These are phyloP conservation scores for Thrips palmi DNA, from an alignment of 1,140 invertebrate genomes.

Conservation along the genomic window DNA sequence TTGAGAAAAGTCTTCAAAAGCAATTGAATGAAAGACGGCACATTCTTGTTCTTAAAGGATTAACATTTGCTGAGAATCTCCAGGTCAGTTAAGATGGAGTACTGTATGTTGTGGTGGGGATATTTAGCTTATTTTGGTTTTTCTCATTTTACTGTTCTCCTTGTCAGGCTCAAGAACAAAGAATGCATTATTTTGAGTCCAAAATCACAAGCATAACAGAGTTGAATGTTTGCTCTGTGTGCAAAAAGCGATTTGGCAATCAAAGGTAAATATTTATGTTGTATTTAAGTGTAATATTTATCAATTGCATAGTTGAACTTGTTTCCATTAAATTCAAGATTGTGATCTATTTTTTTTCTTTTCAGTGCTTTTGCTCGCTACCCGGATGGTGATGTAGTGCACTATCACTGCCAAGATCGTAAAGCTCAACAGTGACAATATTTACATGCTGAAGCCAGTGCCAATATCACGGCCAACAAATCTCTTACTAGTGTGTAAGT, in stretches of 20 bases:
- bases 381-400: conserved; percentile 80
- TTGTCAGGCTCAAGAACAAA: conserved; percentile 50
- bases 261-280: conserved; percentile 40
- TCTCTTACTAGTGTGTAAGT: too few species aligned
- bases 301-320: background rate
- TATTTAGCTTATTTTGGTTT: conserved; percentile 5
- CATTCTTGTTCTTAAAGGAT: conserved; percentile 57
- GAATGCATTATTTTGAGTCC: conserved; percentile 60
- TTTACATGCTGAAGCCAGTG: too few species aligned
- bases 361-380: conserved; percentile 76
- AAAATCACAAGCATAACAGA: conserved; percentile 69
- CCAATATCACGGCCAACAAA: too few species aligned
- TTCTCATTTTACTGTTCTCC: background rate
- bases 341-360: conserved; percentile 20
- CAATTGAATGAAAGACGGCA: conserved; percentile 48
- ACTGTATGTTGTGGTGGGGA: conserved; percentile 10
- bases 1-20: conserved; percentile 57
- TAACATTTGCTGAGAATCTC: conserved; percentile 65
- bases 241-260: conserved; percentile 79
- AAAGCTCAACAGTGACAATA: too few species aligned
- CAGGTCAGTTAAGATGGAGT: conserved; percentile 29
- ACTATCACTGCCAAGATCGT: conserved; percentile 58
- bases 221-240: conserved; percentile 72
- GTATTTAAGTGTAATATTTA: conserved; percentile 10
- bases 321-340: background rate